Evolutionary conservation across 2,113 vertebrate species (phyloP).

Genomic region (Clarias batrachus): DNA sequence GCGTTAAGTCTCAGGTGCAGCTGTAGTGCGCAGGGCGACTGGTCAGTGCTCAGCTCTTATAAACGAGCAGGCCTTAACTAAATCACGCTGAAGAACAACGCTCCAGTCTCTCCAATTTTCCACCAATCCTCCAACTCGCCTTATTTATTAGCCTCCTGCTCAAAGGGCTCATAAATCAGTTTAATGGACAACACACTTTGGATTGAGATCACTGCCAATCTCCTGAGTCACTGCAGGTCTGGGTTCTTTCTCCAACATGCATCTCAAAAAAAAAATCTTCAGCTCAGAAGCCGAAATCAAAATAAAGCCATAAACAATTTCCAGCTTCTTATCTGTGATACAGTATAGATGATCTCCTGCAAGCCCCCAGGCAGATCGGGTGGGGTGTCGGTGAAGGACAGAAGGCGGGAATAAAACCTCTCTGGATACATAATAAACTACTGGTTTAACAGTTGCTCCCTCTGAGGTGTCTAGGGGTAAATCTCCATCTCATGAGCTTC

Average conservation of each 20-base stretch:
- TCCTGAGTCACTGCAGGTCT: conserved; percentile 10
- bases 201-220: conserved; percentile 18
- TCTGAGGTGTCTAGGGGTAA: conserved; percentile 34
- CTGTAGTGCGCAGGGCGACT: background rate
- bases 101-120: conserved; percentile 4
- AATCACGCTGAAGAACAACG: conserved; percentile 15
- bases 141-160: conserved; percentile 26
- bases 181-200: conserved; percentile 15
- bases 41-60: background rate
- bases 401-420: background rate
- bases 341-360: background rate
- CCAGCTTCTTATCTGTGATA: conserved; percentile 15
- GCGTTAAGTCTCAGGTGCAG: background rate
- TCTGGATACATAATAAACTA: conserved; percentile 40
- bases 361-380: background rate
- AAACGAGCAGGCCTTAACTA: background rate
- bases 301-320: conserved; percentile 30
- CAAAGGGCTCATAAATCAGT: conserved; percentile 23
- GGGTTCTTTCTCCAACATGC: background rate
- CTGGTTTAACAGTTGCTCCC: conserved; percentile 35
- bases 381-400: background rate
- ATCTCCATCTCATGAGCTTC: conserved; percentile 18
- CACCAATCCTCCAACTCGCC: background rate
- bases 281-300: background rate
- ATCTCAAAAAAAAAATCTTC: background rate